These are phyloP conservation scores for Tuta absoluta DNA, from an alignment of 2,888 invertebrate species.

Conservation along the genomic window DNA sequence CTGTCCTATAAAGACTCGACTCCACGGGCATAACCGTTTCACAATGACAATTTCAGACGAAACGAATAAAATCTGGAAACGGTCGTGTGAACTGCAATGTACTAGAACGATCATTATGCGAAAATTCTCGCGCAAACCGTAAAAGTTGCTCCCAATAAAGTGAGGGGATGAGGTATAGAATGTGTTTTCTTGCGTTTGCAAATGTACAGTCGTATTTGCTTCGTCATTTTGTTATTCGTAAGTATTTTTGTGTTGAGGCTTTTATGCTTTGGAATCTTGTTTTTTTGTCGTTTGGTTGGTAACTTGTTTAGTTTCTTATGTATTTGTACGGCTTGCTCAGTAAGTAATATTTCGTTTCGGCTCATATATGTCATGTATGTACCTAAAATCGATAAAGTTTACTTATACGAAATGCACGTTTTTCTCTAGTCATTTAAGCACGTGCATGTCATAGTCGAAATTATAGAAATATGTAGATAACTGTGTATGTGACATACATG, in stretches of 20 bases:
- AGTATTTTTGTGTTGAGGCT: background rate
- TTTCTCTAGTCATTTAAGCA: no score
- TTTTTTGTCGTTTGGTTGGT: no score
- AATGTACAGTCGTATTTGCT: background rate
- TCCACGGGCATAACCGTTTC: constrained; percentile 51
- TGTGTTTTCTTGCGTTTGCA: constrained; percentile 16
- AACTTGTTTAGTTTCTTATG: no score
- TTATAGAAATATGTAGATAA: no score
- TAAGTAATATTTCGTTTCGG: no score
- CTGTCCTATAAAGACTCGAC: constrained; percentile 30
- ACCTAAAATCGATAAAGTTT: no score
- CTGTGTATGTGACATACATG: no score
- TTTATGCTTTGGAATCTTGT: no score
- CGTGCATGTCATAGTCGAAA: no score
- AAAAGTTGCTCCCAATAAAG: constrained; percentile 26
- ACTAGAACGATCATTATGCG: constrained; percentile 31
- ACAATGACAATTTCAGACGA: constrained; percentile 48
- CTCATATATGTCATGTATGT: no score
- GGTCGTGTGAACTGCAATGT: constrained; percentile 31
- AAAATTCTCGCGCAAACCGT: constrained; percentile 26
- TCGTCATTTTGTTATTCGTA: background rate
- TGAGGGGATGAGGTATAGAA: constrained; percentile 32
- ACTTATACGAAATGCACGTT: no score
- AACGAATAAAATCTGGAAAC: constrained; percentile 47
- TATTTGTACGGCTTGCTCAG: no score